Conservation (phyloP, 2,113 vertebrate genomes). For the Dipodomys merriami region DNA sequence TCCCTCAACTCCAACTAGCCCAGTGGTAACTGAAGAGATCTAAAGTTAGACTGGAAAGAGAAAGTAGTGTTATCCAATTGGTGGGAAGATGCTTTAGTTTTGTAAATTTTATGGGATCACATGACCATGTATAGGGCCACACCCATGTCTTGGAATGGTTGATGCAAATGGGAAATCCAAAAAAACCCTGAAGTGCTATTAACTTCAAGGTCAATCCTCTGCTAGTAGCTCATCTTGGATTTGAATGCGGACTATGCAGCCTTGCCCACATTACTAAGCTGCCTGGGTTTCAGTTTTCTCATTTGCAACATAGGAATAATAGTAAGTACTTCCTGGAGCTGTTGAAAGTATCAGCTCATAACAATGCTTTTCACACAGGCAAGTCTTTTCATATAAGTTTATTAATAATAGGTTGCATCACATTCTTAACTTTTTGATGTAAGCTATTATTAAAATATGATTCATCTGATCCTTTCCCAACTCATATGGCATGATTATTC, state of each 20-base stretch:
- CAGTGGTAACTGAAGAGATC: background rate
- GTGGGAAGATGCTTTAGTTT: background rate
- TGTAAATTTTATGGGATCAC: background rate
- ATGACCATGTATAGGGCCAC: background rate
- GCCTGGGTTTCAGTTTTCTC: background rate
- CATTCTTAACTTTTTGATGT: background rate
- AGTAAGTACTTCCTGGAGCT: background rate
- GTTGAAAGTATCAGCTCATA: background rate
- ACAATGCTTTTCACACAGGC: background rate
- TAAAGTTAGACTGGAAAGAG: background rate
- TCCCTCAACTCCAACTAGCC: background rate
- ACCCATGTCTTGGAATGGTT: background rate
- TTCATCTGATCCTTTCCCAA: background rate
- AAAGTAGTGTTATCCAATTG: background rate
- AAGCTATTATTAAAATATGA: background rate
- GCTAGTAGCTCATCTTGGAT: background rate
- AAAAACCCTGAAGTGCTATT: background rate
- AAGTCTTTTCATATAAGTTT: background rate
- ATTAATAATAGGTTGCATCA: background rate
- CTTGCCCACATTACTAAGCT: background rate
- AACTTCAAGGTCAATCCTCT: background rate
- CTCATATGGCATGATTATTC: background rate
- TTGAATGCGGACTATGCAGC: background rate
- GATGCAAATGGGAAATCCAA: background rate
- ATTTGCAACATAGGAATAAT: background rate